A percentile compares a stretch with the other conserved stretches of the same genome.
Evolutionary conservation across 2,113 vertebrate species (phyloP).

Genomic region (Callaeas wilsoni): DNA sequence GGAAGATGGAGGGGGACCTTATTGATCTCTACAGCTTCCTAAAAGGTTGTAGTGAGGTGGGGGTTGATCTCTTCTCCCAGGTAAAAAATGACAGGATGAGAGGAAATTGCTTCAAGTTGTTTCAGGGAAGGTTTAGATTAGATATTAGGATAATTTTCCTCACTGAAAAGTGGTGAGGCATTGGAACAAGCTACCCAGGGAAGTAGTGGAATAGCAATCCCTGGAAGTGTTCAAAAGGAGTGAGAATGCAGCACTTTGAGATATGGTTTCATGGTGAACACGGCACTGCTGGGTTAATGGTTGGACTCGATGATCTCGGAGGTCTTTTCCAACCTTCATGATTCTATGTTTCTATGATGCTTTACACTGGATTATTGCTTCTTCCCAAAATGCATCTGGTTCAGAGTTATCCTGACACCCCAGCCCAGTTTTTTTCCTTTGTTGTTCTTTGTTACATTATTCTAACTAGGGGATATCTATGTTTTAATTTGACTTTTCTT

Average conservation of each 20-base stretch:
- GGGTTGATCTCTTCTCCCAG: background rate
- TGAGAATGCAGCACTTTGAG: background rate
- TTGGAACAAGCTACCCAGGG: background rate
- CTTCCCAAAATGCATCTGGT: background rate
- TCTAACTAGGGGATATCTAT: background rate
- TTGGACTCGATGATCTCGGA: background rate
- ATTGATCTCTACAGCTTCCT: background rate
- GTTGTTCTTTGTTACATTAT: background rate
- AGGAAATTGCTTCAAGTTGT: background rate
- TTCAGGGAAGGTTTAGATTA: background rate
- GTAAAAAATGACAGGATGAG: background rate
- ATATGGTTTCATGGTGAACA: background rate
- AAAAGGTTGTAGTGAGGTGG: background rate
- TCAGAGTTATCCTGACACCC: background rate
- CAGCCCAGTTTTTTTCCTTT: background rate
- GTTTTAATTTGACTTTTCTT: background rate
- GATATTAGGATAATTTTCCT: background rate
- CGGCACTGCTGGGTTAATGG: fast-evolving
- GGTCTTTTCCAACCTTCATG: background rate
- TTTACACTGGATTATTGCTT: background rate
- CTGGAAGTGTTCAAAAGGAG: background rate
- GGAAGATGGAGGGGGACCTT: background rate
- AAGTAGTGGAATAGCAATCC: background rate
- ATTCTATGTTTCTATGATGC: background rate
- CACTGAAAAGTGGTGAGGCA: background rate